Evolutionary conservation across 1,140 invertebrate species (phyloP), one percentile per base, ranked within the genome.

Genomic region (Cryptotermes secundus): DNA sequence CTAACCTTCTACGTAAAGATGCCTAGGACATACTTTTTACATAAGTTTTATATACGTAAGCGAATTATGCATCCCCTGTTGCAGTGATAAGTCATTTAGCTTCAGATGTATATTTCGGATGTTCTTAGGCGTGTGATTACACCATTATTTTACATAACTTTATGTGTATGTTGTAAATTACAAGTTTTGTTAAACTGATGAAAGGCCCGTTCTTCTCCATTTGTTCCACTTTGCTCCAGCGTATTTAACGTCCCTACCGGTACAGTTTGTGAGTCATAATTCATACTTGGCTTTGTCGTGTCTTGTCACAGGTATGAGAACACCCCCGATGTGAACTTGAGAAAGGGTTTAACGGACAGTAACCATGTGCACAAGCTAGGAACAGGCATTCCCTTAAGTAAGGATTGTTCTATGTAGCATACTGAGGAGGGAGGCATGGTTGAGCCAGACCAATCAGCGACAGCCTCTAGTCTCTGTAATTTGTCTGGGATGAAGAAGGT

Each of bases 211-310:
- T 59, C 24, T 31, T 72, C 12, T 31, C 14, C 59, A 1, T 31
- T 72, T 72, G 59, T 72, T 72, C 10, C 53, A 59, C 53, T 9
- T n/a, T 59, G 1, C 12, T 22, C 24, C 7, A n/a, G 19, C 19
- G 19, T 59, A 22, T 59, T 9, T 59, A 59, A n/a, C n/a, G n/a
- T n/a, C n/a, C n/a, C n/a, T n/a, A n/a, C n/a, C n/a, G 12, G 16
- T 72, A 14, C 59, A 31, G 59, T 72, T 72, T 26, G n/a, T 72
- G 59, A 72, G n/a, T 14, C 59, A 72, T 72, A 72, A 10, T 72
- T 72, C 26, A 72, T 31, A 72, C 26, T 72, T 72, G 59, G 59
- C 59, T 72, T 72, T 72, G 59, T 72, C 31, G n/a, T 72, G 59
- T 31, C 31, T 31, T 16, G 59, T 72, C 59, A 72, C 26, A 72